Percentiles rank a stretch among this genome's conserved stretches.
phyloP scores from a whole-genome alignment of 2,113 vertebrate genomes.

The Leptobrachium leishanense region DNA sequence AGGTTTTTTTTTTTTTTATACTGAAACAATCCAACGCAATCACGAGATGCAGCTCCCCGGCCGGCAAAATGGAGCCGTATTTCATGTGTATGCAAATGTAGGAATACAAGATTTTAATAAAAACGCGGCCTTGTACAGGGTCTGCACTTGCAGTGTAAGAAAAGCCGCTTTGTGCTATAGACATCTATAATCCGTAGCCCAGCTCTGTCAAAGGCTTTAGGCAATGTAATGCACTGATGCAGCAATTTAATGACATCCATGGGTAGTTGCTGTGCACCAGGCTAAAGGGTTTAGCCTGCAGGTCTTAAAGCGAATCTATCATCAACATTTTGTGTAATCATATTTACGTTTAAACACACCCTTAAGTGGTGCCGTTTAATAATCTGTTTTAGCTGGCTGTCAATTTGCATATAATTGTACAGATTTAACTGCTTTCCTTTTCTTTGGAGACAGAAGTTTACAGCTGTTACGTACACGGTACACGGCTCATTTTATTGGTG shows the following conservation, averaged over 20 bases:
- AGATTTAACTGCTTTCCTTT: no score
- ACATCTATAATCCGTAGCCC: slow-evolving; percentile 46
- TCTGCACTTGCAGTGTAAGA: slow-evolving; percentile 28
- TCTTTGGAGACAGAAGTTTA: no score
- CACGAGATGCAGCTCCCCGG: not conserved
- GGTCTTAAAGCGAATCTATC: slow-evolving; percentile 12
- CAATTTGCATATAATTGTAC: not conserved
- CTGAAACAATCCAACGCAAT: not conserved
- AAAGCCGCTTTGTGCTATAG: slow-evolving; percentile 46
- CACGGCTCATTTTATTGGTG: no score
- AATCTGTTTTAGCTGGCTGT: not conserved
- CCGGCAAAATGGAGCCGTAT: slow-evolving; percentile 24
- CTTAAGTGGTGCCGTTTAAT: not conserved
- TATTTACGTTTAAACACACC: slow-evolving; percentile 1
- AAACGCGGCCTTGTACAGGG: slow-evolving; percentile 36
- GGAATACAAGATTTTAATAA: slow-evolving; percentile 43
- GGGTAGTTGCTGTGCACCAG: slow-evolving; percentile 45
- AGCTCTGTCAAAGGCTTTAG: slow-evolving; percentile 47
- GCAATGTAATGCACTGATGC: slow-evolving; percentile 48
- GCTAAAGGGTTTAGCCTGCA: slow-evolving; percentile 37
- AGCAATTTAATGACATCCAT: slow-evolving; percentile 50
- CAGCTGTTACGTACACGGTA: no score
- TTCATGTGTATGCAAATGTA: slow-evolving; percentile 46
- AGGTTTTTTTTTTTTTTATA: not conserved
- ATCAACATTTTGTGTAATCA: not conserved